Conservation (phyloP, 2,888 invertebrate genomes). For the Leptopilina drosophilae region DNA sequence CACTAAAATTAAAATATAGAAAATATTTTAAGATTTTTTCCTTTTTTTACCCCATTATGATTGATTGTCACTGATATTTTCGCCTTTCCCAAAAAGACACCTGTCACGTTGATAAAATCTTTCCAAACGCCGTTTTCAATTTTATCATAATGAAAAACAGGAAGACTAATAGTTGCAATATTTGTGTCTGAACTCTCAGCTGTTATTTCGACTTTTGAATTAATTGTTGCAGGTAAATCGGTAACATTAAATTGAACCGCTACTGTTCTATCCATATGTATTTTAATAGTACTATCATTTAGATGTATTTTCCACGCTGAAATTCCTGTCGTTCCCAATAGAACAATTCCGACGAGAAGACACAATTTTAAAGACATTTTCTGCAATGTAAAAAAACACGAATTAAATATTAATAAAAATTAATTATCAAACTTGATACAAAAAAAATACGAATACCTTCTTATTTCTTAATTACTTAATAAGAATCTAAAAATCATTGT, state of each 20-base stretch:
- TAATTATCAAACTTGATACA: too few relatives aligned
- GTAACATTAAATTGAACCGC: slow-evolving; percentile 76
- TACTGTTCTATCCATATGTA: slow-evolving; percentile 78
- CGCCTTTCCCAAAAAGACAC: slow-evolving; percentile 78
- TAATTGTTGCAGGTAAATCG: slow-evolving; percentile 65
- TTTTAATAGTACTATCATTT: slow-evolving; percentile 65
- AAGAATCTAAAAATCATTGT: not conserved
- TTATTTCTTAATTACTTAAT: not conserved
- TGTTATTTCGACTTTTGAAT: slow-evolving; percentile 52
- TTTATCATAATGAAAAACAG: slow-evolving; percentile 45
- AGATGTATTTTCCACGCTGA: slow-evolving; percentile 64
- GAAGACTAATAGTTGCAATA: slow-evolving; percentile 56
- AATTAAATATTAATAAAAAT: not conserved
- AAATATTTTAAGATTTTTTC: not conserved
- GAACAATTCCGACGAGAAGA: slow-evolving; percentile 60
- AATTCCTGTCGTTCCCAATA: slow-evolving; percentile 60
- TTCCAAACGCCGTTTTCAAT: slow-evolving; percentile 62
- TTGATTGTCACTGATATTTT: slow-evolving; percentile 58
- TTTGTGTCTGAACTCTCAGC: slow-evolving; percentile 57
- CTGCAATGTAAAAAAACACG: not conserved
- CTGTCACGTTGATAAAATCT: slow-evolving; percentile 76
- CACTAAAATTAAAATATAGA: too few relatives aligned
- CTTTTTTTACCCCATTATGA: slow-evolving; percentile 56
- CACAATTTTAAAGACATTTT: slow-evolving; percentile 5
- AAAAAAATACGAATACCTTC: not conserved